These are phyloP conservation scores for Chromis chromis DNA, from an alignment of 2,797 vertebrate genomes.

Conservation along the genomic window DNA sequence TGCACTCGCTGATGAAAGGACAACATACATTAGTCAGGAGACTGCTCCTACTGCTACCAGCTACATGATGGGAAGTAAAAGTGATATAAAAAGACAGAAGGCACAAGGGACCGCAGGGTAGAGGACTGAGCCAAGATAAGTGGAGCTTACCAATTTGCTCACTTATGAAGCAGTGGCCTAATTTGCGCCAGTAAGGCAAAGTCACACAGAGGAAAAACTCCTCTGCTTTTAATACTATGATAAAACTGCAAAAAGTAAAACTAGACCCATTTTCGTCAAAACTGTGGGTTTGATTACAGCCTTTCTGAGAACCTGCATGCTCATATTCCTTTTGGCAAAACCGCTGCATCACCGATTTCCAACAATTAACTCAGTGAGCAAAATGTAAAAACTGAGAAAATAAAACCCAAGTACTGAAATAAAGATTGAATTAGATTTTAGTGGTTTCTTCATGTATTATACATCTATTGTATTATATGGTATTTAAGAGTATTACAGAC, in stretches of 20 bases:
- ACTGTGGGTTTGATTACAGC: constrained; percentile 18
- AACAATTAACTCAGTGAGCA: background rate
- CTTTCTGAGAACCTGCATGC: background rate
- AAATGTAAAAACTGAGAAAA: background rate
- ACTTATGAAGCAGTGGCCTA: constrained; percentile 71
- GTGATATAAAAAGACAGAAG: constrained; percentile 71
- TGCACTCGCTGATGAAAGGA: constrained; percentile 67
- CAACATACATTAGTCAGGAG: constrained; percentile 66
- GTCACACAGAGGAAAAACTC: constrained; percentile 36
- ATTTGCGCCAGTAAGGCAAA: constrained; percentile 62
- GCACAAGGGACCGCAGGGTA: constrained; percentile 58
- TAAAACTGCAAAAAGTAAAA: constrained; percentile 22
- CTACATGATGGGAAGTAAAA: constrained; percentile 62
- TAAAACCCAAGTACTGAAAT: constrained; percentile 1
- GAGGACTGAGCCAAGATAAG: constrained; percentile 69
- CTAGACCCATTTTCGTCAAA: constrained; percentile 2
- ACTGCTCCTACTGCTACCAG: constrained; percentile 51
- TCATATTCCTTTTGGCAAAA: background rate
- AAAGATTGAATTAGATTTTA: background rate
- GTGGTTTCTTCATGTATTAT: background rate
- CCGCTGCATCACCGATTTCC: background rate
- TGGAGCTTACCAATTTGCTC: constrained; percentile 74
- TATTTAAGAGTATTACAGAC: background rate
- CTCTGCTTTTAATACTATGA: constrained; percentile 26
- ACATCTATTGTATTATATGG: constrained; percentile 3